Evolutionary conservation across 2,888 invertebrate genomes (phyloP), one percentile per base, ranked within the genome.

Genomic region (Pteria penguin): DNA sequence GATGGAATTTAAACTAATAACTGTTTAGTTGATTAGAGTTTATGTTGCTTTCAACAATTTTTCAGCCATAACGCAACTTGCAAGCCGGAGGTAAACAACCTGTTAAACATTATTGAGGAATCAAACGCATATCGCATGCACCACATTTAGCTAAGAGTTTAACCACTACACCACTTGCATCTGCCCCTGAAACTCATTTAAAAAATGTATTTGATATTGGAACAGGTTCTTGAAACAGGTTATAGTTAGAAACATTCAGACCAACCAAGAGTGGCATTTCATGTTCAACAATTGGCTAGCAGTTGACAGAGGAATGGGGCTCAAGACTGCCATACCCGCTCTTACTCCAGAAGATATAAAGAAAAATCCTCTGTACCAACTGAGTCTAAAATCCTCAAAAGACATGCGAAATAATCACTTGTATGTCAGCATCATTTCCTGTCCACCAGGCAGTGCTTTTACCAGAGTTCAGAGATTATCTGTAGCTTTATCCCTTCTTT

Each of bases 351-450:
- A 79, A 22, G 75, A 84, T 32, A 71, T 86, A 1, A 71, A 66
- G 31, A 27, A 71, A 4, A 62, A 77, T 27, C 68, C 60, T 1
- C 76, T 78, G 27, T 82, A 87, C 68, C 84, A 86, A 55, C 84
- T 87, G 58, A 22, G 78, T 11, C 72, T 80, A 3, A 85, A 84
- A 66, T 76, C 83, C 11, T 81, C 82, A 24, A 78, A 81, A n/a
- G 84, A 86, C 36, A 77, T 90, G 2, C 79, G 89, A 5, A 87
- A 90, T 60, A 81, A 87, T 4, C 90, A 91, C 79, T 72, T 91
- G 14, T 91, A 91, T 91, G 67, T 90, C 22, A 90, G 91, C 73
- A 87, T 91, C 36, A 83, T 91, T 33, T 84, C 85, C 1, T 88
- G 88, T 52, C 88, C 90, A 2, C 84, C 88, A 14, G 71, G 77